A percentile compares a stretch with the other conserved stretches of the same genome.
Evolutionary conservation across 2,797 vertebrate species (phyloP).

Genomic region (Amphiprion clarkii): DNA sequence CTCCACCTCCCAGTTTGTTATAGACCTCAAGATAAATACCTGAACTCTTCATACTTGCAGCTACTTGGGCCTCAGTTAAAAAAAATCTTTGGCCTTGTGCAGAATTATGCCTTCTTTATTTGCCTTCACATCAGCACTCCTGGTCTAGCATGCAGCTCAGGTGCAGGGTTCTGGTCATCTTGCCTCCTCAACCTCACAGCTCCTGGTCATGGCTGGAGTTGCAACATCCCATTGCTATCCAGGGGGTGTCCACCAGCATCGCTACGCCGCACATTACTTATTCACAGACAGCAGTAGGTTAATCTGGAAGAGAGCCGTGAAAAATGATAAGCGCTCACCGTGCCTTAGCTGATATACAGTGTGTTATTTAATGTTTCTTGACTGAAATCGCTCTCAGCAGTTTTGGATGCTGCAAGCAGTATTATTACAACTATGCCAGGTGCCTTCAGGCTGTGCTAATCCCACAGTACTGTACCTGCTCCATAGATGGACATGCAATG

Average conservation of each 20-base stretch:
- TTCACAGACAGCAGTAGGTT: conserved; percentile 93
- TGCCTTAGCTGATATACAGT: conserved; percentile 41
- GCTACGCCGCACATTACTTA: conserved; percentile 84
- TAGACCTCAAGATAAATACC: conserved; percentile 32
- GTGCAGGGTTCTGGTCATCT: conserved; percentile 49
- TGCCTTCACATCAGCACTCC: conserved; percentile 17
- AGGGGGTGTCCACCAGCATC: conserved; percentile 35
- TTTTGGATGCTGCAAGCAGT: conserved; percentile 48
- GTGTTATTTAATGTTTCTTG: conserved; percentile 48
- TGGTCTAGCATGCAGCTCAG: conserved; percentile 37
- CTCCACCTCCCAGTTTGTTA: conserved; percentile 29
- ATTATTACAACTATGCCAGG: conserved; percentile 59
- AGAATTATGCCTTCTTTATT: conserved; percentile 12
- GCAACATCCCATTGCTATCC: conserved; percentile 46
- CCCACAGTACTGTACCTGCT: conserved; percentile 79
- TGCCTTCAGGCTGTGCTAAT: conserved; percentile 49
- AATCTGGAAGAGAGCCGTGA: conserved; percentile 86
- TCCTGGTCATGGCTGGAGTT: conserved; percentile 52
- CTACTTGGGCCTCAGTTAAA: conserved; percentile 28
- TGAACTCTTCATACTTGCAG: conserved; percentile 35
- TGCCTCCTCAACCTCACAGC: conserved; percentile 41
- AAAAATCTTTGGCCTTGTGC: conserved; percentile 68
- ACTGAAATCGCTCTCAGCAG: conserved; percentile 55
- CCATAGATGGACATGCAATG: conserved; percentile 95
- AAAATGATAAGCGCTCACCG: conserved; percentile 48